phyloP scores from a whole-genome alignment of 1,140 invertebrate genomes.

The Odontomachus brunneus region DNA sequence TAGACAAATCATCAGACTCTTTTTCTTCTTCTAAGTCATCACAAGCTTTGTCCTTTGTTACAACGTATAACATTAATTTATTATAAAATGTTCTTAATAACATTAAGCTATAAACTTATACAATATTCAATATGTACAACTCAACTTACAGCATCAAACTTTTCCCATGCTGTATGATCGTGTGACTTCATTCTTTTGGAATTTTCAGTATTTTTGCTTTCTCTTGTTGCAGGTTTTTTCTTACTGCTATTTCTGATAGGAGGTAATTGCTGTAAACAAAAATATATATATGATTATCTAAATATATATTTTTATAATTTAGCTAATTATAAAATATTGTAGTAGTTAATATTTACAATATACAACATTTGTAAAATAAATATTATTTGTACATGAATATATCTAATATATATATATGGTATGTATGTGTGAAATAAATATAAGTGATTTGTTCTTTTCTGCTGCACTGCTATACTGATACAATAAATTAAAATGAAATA shows the following conservation, averaged over 20 bases:
- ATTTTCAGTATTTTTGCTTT: constrained; percentile 71
- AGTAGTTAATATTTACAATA: constrained; percentile 18
- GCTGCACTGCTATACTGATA: too few relatives aligned
- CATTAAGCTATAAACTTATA: not conserved
- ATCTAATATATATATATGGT: too few relatives aligned
- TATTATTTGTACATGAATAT: too few relatives aligned
- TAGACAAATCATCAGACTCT: constrained; percentile 84
- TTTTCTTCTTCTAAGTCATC: constrained; percentile 88
- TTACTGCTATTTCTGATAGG: constrained; percentile 85
- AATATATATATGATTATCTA: not conserved
- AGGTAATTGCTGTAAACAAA: constrained; percentile 81
- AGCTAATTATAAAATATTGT: not conserved
- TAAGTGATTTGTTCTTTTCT: too few relatives aligned
- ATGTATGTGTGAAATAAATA: too few relatives aligned
- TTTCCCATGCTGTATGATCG: constrained; percentile 92
- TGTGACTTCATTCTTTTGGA: constrained; percentile 84
- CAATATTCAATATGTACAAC: constrained; percentile 34
- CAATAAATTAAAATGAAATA: too few relatives aligned
- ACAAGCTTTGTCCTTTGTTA: constrained; percentile 89
- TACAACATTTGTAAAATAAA: not conserved
- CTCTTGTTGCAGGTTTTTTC: constrained; percentile 64
- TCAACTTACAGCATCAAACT: constrained; percentile 91
- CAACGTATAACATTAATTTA: constrained; percentile 13
- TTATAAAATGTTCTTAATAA: not conserved
- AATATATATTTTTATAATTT: not conserved